Evolutionary conservation across 2,888 invertebrate genomes (phyloP).

Genomic region (Chamaedrilus cognettii): DNA sequence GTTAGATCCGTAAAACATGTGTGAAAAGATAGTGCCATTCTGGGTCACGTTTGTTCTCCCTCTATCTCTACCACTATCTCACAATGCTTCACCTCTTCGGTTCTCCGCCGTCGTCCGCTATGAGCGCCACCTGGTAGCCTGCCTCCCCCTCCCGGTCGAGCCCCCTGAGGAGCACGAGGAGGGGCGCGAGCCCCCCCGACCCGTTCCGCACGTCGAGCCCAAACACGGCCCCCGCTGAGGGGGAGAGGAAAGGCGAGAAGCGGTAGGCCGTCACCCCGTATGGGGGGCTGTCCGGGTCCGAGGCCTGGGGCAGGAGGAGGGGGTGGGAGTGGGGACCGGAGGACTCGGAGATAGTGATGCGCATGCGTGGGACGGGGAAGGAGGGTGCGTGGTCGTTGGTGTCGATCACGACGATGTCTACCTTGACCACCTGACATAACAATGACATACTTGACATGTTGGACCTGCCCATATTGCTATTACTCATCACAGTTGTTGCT

Average conservation of each 20-base stretch:
- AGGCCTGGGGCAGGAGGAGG: conserved; percentile 19
- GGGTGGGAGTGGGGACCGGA: conserved; percentile 4
- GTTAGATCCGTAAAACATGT: too few relatives aligned
- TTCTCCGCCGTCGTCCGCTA: conserved; percentile 60
- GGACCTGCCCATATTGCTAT: too few relatives aligned
- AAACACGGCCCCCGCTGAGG: conserved; percentile 8
- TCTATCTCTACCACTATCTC: too few relatives aligned
- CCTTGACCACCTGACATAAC: conserved; percentile 9
- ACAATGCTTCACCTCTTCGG: too few relatives aligned
- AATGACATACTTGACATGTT: too few relatives aligned
- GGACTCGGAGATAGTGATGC: conserved; percentile 19
- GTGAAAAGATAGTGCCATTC: too few relatives aligned
- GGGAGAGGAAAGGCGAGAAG: not conserved
- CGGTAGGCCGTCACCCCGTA: conserved; percentile 24
- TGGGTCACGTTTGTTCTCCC: too few relatives aligned
- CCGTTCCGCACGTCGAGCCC: conserved; percentile 16
- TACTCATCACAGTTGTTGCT: too few relatives aligned
- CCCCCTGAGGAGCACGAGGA: conserved; percentile 20
- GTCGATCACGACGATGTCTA: conserved; percentile 21
- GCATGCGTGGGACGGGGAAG: conserved; percentile 11
- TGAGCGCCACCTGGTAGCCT: conserved; percentile 17
- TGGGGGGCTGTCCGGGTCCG: conserved; percentile 19
- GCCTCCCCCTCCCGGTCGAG: conserved; percentile 27
- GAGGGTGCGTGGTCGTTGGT: conserved; percentile 29
- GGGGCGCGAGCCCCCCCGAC: not conserved